Evolutionary conservation across 2,113 vertebrate genomes (phyloP).

Genomic region (Pluvianellus socialis): DNA sequence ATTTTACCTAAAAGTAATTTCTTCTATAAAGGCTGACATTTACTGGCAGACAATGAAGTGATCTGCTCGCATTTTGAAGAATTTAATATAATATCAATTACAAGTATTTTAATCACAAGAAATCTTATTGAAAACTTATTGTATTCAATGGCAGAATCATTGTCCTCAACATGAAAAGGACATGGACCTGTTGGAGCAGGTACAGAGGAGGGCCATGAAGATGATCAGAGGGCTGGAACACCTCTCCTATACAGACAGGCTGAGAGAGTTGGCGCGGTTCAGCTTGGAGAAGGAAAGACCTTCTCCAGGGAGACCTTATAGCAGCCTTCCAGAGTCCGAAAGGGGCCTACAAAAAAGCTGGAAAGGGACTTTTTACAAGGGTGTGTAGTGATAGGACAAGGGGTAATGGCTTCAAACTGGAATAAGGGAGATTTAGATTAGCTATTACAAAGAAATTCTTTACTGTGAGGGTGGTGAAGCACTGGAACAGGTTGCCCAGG

Average conservation of each 20-base stretch:
- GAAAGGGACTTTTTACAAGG: not conserved
- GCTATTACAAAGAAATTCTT: not conserved
- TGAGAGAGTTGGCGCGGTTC: not conserved
- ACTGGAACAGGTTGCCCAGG: not conserved
- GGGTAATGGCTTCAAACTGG: not conserved
- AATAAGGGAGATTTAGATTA: not conserved
- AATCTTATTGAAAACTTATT: not conserved
- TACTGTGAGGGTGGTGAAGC: not conserved
- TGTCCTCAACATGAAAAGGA: not conserved
- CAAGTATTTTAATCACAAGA: not conserved
- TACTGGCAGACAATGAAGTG: not conserved
- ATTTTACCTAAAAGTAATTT: not conserved
- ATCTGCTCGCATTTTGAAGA: not conserved
- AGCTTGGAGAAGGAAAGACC: not conserved
- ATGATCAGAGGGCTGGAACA: not conserved
- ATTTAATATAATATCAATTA: not conserved
- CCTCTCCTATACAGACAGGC: not conserved
- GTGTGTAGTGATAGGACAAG: not conserved
- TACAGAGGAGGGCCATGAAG: not conserved
- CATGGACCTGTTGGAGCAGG: not conserved
- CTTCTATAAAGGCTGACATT: not conserved
- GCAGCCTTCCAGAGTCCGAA: not conserved
- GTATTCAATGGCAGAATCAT: not conserved
- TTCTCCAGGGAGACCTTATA: not conserved
- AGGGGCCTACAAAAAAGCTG: not conserved